Percentiles rank a stretch among this genome's conserved stretches.
Conservation (phyloP, 2,797 vertebrate species). For the Hoplostethus atlanticus region DNA sequence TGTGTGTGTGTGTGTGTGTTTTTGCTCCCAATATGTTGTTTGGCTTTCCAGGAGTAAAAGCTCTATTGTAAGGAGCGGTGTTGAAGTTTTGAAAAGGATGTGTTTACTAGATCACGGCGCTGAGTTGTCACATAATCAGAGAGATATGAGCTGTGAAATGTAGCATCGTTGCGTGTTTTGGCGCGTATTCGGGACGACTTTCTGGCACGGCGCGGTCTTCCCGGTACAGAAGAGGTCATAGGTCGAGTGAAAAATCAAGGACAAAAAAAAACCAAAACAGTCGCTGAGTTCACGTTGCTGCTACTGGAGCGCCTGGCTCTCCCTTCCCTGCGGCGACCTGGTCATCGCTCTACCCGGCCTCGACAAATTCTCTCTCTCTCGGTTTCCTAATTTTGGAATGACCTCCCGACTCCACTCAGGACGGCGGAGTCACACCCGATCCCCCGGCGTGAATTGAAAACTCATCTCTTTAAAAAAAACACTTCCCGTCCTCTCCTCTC, state of each 20-base stretch:
- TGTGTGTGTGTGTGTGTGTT: not conserved
- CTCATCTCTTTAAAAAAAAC: conserved; percentile 3
- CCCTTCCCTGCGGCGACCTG: conserved; percentile 47
- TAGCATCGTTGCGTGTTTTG: conserved; percentile 29
- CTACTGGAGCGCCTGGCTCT: conserved; percentile 28
- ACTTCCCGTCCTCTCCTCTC: too few relatives aligned
- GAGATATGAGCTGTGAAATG: conserved; percentile 42
- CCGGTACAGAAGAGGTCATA: conserved; percentile 29
- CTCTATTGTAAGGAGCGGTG: conserved; percentile 47
- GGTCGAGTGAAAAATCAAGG: conserved; percentile 50
- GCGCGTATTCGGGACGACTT: conserved; percentile 56
- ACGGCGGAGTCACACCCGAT: conserved; percentile 28
- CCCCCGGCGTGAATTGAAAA: conserved; percentile 40
- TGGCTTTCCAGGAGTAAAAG: conserved; percentile 43
- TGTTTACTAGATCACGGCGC: conserved; percentile 55
- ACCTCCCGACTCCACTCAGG: conserved; percentile 37
- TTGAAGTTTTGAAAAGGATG: conserved; percentile 60
- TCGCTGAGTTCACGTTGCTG: conserved; percentile 56
- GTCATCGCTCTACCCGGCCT: conserved; percentile 47
- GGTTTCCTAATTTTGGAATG: conserved; percentile 32
- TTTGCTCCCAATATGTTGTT: conserved; percentile 31
- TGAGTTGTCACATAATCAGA: conserved; percentile 44
- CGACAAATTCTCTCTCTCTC: conserved; percentile 34
- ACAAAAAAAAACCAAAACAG: conserved; percentile 15
- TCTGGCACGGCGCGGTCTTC: conserved; percentile 32